A percentile compares a stretch with the other conserved stretches of the same genome.
Conservation (phyloP, 2,888 invertebrate species). For the Caenorhabditis sulstoni region DNA sequence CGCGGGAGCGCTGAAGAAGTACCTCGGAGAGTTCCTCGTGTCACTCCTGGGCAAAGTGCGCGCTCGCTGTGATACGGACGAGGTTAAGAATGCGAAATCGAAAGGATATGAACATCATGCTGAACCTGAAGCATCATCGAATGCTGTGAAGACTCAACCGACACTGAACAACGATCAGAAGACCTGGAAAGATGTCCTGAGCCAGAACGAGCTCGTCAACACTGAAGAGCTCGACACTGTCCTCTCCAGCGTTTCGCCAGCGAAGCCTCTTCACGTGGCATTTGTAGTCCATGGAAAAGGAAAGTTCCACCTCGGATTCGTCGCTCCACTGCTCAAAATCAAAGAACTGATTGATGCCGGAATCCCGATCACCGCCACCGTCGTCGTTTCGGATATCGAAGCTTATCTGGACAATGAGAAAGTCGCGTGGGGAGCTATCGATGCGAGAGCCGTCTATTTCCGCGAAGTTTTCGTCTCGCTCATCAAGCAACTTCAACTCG, state of each 20-base stretch:
- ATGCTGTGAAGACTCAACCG: conserved; percentile 2
- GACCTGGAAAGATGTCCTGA: conserved; percentile 24
- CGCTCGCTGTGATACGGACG: conserved; percentile 62
- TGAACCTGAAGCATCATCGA: neutral
- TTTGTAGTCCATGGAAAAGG: conserved; percentile 68
- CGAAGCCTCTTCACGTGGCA: conserved; percentile 55
- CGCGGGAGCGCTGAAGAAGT: conserved; percentile 66
- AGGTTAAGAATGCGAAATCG: conserved; percentile 56
- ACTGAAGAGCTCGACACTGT: conserved; percentile 9
- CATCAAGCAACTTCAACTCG: conserved; percentile 54
- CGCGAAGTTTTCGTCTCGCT: conserved; percentile 44
- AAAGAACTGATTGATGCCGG: conserved; percentile 53
- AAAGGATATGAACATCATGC: conserved; percentile 11
- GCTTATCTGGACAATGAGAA: conserved; percentile 79
- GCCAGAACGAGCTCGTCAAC: conserved; percentile 12
- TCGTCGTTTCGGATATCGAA: conserved; percentile 77
- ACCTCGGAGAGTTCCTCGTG: conserved; percentile 70
- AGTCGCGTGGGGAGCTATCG: conserved; percentile 62
- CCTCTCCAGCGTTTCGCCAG: conserved; percentile 9
- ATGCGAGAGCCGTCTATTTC: conserved; percentile 61
- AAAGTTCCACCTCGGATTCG: conserved; percentile 70
- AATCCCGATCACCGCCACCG: conserved; percentile 51
- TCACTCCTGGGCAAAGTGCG: conserved; percentile 70
- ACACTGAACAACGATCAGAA: conserved; percentile 28
- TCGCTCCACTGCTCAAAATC: conserved; percentile 62